Percentiles rank a stretch among this genome's conserved stretches.
These are phyloP conservation scores for Platerodrilus igneus DNA, from an alignment of 2,888 invertebrate species.

Conservation along the genomic window DNA sequence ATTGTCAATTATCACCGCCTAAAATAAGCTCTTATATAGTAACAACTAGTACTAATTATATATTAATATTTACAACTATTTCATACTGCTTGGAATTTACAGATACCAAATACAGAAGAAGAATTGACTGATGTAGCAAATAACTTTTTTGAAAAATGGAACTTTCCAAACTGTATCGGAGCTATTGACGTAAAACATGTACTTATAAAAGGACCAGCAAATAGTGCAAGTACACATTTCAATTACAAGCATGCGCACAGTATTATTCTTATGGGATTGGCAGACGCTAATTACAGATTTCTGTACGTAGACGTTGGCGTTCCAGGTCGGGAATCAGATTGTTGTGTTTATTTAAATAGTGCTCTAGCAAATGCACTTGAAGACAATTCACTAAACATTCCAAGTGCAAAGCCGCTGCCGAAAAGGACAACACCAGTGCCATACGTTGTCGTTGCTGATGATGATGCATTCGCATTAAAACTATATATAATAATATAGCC, in stretches of 20 bases:
- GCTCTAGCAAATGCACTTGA: background rate
- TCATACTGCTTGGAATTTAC: too few species aligned
- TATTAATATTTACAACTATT: too few species aligned
- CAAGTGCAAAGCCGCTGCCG: background rate
- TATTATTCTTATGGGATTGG: conserved; percentile 1
- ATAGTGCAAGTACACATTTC: conserved; percentile 4
- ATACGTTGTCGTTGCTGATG: conserved; percentile 1
- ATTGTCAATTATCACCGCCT: too few species aligned
- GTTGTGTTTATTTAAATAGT: conserved; percentile 8
- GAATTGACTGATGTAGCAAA: conserved; percentile 9
- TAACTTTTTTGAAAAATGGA: conserved; percentile 5
- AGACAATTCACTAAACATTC: background rate
- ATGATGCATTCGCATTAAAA: conserved; percentile 5
- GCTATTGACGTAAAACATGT: conserved; percentile 10
- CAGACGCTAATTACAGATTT: conserved; percentile 12
- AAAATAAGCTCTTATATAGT: too few species aligned
- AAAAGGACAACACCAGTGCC: background rate
- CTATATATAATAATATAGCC: conserved; percentile 4
- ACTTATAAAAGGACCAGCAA: background rate
- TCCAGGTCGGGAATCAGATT: conserved; percentile 13
- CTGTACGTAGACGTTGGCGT: conserved; percentile 18
- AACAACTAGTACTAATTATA: too few species aligned
- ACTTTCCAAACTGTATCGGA: conserved; percentile 9
- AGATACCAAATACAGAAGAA: conserved; percentile 16
- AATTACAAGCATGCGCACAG: conserved; percentile 8